These are phyloP conservation scores for Cataglyphis livida DNA, from an alignment of 2,888 invertebrate genomes.

Conservation along the genomic window DNA sequence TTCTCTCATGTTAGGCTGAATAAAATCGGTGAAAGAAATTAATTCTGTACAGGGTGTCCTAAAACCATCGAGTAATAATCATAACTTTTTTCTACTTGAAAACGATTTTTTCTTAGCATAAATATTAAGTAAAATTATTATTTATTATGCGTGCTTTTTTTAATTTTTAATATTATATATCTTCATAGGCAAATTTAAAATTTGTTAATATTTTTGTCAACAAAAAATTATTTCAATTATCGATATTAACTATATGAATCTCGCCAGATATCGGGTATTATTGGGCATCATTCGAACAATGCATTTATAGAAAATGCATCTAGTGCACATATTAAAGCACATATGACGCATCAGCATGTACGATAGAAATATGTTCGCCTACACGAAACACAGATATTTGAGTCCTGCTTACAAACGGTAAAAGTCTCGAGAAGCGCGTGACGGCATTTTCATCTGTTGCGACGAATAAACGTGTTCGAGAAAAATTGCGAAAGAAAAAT, in stretches of 20 bases:
- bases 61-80: neutral
- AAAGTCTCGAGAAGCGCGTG: neutral
- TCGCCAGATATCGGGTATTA: neutral
- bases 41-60: neutral
- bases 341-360: neutral
- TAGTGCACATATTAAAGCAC: neutral
- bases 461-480: neutral
- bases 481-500: slow-evolving; percentile 9
- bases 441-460: slow-evolving; percentile 7
- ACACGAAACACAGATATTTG: neutral
- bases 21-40: neutral
- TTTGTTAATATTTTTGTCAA: neutral
- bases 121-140: neutral
- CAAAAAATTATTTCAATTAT: neutral
- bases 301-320: neutral
- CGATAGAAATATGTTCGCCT: neutral
- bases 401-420: neutral
- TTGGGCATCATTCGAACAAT: neutral
- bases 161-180: neutral
- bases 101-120: neutral
- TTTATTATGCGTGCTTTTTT: neutral
- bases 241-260: neutral
- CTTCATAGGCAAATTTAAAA: too few species aligned
- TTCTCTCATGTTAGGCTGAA: neutral
- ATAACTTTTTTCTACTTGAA: neutral